Evolutionary conservation across 2,888 invertebrate genomes (phyloP), one percentile per base, ranked within the genome.

Genomic region (Agrilus cyanescens): DNA sequence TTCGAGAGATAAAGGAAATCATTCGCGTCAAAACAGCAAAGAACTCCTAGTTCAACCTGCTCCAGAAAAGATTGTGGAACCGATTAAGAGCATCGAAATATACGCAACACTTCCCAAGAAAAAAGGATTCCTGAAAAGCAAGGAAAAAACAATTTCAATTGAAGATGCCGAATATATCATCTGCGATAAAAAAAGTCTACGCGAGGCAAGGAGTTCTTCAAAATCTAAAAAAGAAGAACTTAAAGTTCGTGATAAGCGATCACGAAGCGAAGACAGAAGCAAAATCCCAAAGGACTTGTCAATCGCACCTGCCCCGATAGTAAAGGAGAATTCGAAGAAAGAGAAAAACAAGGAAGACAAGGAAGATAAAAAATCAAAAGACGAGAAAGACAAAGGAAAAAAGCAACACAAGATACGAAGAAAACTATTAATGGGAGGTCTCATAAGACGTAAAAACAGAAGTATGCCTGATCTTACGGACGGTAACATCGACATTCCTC

Each of bases 391-490:
- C 44, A 74, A 76, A 45, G 81, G 81, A 38, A 90, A 90, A 59
- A 91, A 91, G 53, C 90, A 90, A 60, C 91, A 91, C 58, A 90
- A 90, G 68, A 87, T 91, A 36, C 71, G 90, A 20, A 72, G 90
- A 56, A 90, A 90, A 63, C 64, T 90, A 3, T 61, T 91, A 6
- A 90, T 91, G 89, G 90, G 90, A 12, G 90, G 90, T 2, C 68
- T 91, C 40, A 89, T 91, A 40, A 76, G 85, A 46, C 72, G 90
- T 25, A 91, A 91, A 62, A 91, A 91, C 60, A 73, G 90, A 50
- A 89, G 89, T 42, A 87, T 91, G 87, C 91, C 91, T 1, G 91
- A 91, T 68, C 69, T 91, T 38, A 82, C 90, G 0, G 90, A 90
- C 62, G 83, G 82, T 1, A 82, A 80, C 38, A 30, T 41, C 38